Conservation (phyloP, 2,888 invertebrate species). For the Leucania comma region DNA sequence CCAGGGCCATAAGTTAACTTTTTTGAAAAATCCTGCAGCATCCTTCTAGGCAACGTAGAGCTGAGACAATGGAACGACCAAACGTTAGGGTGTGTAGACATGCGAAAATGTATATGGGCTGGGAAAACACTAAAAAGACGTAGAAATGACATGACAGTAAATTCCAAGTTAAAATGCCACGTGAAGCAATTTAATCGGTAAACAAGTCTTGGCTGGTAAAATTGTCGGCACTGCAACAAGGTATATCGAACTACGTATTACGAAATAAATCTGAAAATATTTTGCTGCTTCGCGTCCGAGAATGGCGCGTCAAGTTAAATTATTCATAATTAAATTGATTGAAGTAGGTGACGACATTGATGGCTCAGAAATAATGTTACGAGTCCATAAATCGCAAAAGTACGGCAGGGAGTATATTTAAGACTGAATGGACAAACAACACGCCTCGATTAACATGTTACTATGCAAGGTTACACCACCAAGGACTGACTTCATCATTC, state of each 20-base stretch:
- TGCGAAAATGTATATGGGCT: background rate
- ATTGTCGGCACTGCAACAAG: slow-evolving; percentile 3
- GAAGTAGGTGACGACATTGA: slow-evolving; percentile 19
- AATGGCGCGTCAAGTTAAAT: slow-evolving; percentile 26
- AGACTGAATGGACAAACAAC: no score
- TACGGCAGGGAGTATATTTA: background rate
- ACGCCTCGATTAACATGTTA: no score
- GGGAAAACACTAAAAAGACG: background rate
- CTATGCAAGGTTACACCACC: no score
- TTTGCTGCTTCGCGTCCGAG: slow-evolving; percentile 5
- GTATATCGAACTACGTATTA: slow-evolving; percentile 5
- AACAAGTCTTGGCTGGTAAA: slow-evolving; percentile 7
- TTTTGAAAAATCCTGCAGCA: no score
- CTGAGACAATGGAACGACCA: no score
- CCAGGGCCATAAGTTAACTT: no score
- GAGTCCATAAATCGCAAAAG: background rate
- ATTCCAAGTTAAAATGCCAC: background rate
- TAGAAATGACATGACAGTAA: background rate
- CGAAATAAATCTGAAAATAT: slow-evolving; percentile 21
- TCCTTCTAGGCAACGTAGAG: no score
- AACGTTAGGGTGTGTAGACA: no score
- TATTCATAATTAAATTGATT: slow-evolving; percentile 44
- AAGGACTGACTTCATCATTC: no score
- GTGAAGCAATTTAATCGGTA: background rate
- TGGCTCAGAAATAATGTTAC: slow-evolving; percentile 25